Percentiles rank a stretch among this genome's conserved stretches.
phyloP scores from a whole-genome alignment of 2,113 vertebrate genomes.

The Jaculus jaculus region DNA sequence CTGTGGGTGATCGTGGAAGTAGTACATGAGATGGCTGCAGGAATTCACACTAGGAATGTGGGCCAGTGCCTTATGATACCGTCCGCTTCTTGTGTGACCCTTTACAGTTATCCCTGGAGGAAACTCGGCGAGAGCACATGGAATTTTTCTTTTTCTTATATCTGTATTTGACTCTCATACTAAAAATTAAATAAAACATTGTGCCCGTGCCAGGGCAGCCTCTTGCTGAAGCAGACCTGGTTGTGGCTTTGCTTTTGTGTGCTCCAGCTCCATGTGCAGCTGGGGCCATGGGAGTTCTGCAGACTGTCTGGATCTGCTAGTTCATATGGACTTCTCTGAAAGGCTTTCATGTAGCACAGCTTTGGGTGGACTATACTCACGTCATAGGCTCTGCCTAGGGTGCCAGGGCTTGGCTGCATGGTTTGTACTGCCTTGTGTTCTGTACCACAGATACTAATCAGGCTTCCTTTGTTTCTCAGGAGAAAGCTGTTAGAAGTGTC shows the following conservation, averaged over 20 bases:
- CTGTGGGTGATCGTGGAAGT: too few species aligned
- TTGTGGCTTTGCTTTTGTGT: too few species aligned
- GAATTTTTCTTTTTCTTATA: neutral
- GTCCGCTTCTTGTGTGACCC: neutral
- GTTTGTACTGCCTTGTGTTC: too few species aligned
- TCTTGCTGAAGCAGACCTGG: neutral
- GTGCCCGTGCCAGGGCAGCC: accelerated
- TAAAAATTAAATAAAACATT: neutral
- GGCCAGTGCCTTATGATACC: neutral
- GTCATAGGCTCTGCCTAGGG: accelerated
- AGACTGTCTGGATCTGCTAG: accelerated
- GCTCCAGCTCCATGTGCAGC: neutral
- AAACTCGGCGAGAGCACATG: too few species aligned
- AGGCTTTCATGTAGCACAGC: neutral
- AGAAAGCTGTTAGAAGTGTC: neutral
- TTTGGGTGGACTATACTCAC: accelerated
- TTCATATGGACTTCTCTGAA: neutral
- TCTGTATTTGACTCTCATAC: neutral
- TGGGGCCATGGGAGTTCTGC: accelerated
- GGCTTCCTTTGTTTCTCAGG: constrained; percentile 6
- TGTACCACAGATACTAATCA: neutral
- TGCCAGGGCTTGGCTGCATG: accelerated
- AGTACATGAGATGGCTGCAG: too few species aligned
- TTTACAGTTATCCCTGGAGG: neutral
- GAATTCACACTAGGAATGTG: neutral